Percentiles rank a stretch among this genome's conserved stretches.
phyloP scores from a whole-genome alignment of 2,797 vertebrate species.

The Cygnus olor region DNA sequence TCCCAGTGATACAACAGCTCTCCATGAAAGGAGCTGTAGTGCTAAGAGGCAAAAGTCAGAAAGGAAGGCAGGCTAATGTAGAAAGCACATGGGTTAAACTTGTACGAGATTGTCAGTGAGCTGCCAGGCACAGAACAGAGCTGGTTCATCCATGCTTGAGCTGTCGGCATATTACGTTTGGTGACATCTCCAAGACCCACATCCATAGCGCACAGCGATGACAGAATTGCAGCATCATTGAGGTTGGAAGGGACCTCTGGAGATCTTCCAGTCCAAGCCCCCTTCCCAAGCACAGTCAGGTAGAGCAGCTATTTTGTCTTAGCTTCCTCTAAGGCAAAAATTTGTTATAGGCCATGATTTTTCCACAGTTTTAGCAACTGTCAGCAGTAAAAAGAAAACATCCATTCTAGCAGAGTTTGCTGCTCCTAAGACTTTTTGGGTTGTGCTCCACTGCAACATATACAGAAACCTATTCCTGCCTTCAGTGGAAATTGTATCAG shows the following conservation, averaged over 20 bases:
- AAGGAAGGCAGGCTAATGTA: not conserved
- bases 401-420: not conserved
- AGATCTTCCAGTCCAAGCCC: not conserved
- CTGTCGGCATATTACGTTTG: accelerated
- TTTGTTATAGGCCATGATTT: accelerated
- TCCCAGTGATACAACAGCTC: not conserved
- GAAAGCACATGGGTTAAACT: accelerated
- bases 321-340: not conserved
- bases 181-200: accelerated
- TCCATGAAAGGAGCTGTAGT: not conserved
- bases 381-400: not conserved
- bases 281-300: not conserved
- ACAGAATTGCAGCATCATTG: accelerated
- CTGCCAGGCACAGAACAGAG: not conserved
- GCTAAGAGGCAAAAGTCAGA: not conserved
- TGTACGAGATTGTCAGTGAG: not conserved
- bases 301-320: not conserved
- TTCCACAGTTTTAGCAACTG: not conserved
- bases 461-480: not conserved
- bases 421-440: not conserved
- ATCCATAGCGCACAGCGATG: not conserved
- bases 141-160: not conserved
- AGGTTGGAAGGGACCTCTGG: not conserved
- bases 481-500: not conserved
- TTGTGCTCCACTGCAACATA: not conserved